Conservation (phyloP, 2,113 vertebrate species). For the Albula glossodonta region DNA sequence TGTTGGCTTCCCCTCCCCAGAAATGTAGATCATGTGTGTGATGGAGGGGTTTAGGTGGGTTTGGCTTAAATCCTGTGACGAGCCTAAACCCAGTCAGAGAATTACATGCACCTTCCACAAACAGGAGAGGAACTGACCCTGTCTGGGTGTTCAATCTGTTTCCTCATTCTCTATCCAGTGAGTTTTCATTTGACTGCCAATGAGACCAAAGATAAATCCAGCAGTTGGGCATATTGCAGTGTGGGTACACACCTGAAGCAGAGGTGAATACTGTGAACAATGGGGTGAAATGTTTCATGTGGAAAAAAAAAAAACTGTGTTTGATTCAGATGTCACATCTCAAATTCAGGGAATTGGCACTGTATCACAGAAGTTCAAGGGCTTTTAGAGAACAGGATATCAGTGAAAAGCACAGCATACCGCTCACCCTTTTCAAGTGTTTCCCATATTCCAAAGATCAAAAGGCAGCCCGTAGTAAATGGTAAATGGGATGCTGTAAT, state of each 20-base stretch:
- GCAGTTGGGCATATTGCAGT: too few species aligned
- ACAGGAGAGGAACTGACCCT: neutral
- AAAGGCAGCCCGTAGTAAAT: neutral
- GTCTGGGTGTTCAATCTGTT: too few species aligned
- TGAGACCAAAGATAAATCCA: too few species aligned
- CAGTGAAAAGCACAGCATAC: neutral
- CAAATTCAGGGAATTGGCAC: neutral
- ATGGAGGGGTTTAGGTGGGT: too few species aligned
- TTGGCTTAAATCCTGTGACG: too few species aligned
- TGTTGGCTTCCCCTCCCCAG: neutral
- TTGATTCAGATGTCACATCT: neutral
- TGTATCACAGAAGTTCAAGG: neutral
- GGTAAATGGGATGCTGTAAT: neutral
- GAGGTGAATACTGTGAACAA: neutral
- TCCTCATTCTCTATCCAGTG: too few species aligned
- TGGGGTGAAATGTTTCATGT: neutral
- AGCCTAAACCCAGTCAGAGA: too few species aligned
- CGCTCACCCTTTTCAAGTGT: neutral
- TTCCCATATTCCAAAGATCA: neutral
- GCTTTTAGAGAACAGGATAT: neutral
- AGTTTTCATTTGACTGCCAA: too few species aligned
- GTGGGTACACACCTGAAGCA: too few species aligned
- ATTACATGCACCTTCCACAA: too few species aligned
- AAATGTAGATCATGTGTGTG: neutral
- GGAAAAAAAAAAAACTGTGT: neutral